Conservation (phyloP, 1,140 invertebrate genomes). For the Hyles vespertilio region DNA sequence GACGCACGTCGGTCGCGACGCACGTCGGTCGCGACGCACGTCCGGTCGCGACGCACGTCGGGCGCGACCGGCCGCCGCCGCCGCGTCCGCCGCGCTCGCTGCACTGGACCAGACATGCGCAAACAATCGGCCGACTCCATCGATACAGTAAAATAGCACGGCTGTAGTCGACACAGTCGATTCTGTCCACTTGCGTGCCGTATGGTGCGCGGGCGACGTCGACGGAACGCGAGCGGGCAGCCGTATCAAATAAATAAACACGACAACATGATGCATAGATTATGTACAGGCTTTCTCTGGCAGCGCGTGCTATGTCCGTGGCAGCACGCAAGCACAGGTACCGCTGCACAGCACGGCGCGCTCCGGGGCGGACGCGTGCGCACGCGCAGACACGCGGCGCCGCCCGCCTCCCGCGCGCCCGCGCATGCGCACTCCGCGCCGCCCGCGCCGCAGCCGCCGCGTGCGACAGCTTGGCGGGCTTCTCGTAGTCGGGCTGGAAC, state of each 20-base stretch:
- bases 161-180: slow-evolving; percentile 1
- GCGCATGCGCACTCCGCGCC: slow-evolving; percentile 4
- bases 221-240: slow-evolving; percentile 1
- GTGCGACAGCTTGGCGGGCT: slow-evolving; percentile 48
- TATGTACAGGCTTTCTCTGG: slow-evolving; percentile 28
- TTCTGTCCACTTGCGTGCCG: not conserved
- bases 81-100: too few species aligned
- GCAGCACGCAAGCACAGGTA: slow-evolving; percentile 10
- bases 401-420: slow-evolving; percentile 16
- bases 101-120: not conserved
- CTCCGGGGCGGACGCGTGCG: slow-evolving; percentile 17
- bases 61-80: too few species aligned
- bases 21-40: too few species aligned
- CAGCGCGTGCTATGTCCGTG: slow-evolving; percentile 1
- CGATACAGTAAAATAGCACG: slow-evolving; percentile 1
- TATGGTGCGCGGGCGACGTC: not conserved
- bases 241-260: slow-evolving; percentile 29
- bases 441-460: slow-evolving; percentile 20
- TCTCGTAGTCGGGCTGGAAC: slow-evolving; percentile 71
- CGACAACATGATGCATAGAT: slow-evolving; percentile 12
- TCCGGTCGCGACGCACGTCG: slow-evolving; percentile 4
- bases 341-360: slow-evolving; percentile 37
- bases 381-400: slow-evolving; percentile 26
- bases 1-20: too few species aligned
- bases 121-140: slow-evolving; percentile 1